phyloP scores from a whole-genome alignment of 2,113 vertebrate species.

The Malurus elegans region DNA sequence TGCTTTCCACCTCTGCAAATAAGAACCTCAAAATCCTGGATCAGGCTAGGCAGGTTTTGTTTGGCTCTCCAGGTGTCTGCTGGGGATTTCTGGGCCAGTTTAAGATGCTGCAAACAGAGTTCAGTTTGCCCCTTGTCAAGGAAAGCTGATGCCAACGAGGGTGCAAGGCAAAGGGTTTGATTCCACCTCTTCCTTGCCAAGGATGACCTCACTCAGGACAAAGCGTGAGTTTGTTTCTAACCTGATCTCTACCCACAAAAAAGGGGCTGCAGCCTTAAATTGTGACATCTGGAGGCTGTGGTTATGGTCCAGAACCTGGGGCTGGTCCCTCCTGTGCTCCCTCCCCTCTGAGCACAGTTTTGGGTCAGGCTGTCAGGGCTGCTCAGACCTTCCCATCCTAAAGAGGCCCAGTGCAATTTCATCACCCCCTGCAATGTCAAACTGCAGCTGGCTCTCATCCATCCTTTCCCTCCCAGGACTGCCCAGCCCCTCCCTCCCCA shows the following conservation, averaged over 20 bases:
- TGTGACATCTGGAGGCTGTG: not conserved
- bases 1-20: not conserved
- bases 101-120: not conserved
- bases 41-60: not conserved
- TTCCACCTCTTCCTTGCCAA: not conserved
- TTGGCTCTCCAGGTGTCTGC: not conserved
- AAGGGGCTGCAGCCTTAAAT: not conserved
- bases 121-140: not conserved
- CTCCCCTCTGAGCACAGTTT: not conserved
- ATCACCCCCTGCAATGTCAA: conserved; percentile 42
- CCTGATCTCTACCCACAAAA: rapidly evolving
- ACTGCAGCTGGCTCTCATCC: conserved; percentile 22
- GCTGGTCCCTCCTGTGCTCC: not conserved
- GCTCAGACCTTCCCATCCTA: not conserved
- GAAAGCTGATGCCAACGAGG: not conserved
- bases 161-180: not conserved
- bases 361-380: not conserved
- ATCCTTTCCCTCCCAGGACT: conserved; percentile 56
- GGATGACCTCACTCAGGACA: not conserved
- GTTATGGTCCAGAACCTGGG: not conserved
- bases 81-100: not conserved
- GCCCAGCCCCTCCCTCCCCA: conserved; percentile 34
- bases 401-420: not conserved
- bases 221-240: not conserved
- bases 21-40: not conserved